Conservation (phyloP, 2,888 invertebrate genomes). For the Argyresthia goedartella region DNA sequence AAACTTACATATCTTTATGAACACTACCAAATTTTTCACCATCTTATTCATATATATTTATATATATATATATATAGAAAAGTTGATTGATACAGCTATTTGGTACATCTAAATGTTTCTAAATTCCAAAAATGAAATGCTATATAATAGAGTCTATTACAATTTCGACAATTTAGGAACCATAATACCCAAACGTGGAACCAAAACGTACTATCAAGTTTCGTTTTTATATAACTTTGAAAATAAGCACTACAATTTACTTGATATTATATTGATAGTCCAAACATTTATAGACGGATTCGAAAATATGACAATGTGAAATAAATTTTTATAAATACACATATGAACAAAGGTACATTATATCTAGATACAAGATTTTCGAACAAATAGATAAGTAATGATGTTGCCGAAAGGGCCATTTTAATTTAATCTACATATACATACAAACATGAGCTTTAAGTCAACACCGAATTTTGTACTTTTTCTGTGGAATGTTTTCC, state of each 20-base stretch:
- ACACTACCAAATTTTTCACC: constrained; percentile 58
- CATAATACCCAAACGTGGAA: constrained; percentile 71
- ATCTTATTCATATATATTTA: constrained; percentile 39
- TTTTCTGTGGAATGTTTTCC: constrained; percentile 55
- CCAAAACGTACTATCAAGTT: constrained; percentile 54
- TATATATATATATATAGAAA: too few species aligned
- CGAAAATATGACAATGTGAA: constrained; percentile 57
- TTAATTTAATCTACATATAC: constrained; percentile 56
- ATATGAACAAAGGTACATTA: constrained; percentile 32
- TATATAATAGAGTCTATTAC: constrained; percentile 70
- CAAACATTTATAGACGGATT: constrained; percentile 67
- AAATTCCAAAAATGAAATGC: constrained; percentile 63
- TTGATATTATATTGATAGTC: constrained; percentile 52
- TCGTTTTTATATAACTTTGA: constrained; percentile 56
- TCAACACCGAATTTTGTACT: constrained; percentile 71
- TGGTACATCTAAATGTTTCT: constrained; percentile 66
- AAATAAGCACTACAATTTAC: constrained; percentile 54
- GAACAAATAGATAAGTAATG: constrained; percentile 41
- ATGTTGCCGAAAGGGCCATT: constrained; percentile 52
- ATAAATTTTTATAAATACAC: constrained; percentile 25
- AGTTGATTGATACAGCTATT: constrained; percentile 68
- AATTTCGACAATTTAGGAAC: constrained; percentile 72
- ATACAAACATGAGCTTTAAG: constrained; percentile 60
- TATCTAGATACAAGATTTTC: constrained; percentile 47
- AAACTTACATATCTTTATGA: constrained; percentile 42